A percentile compares a stretch with the other conserved stretches of the same genome.
Evolutionary conservation across 2,113 vertebrate genomes (phyloP).

Genomic region (Corydoras sp.): DNA sequence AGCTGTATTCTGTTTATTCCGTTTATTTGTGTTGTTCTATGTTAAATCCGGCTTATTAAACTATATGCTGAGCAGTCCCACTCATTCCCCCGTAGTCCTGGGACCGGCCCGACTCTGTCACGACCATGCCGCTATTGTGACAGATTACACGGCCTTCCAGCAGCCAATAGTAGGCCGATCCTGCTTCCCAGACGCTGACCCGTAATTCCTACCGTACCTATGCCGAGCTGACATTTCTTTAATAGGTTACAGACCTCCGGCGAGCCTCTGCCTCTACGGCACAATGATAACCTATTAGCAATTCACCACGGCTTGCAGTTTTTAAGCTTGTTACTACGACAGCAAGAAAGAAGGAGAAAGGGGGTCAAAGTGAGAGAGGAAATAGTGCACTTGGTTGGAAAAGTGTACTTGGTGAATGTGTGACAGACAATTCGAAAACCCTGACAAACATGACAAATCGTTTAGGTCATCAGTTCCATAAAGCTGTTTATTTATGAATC

Average conservation of each 20-base stretch:
- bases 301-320: conserved; percentile 69
- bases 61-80: neutral
- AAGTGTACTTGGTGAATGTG: neutral
- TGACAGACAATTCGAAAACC: too few species aligned
- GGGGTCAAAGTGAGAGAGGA: neutral
- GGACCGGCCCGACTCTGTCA: conserved; percentile 67
- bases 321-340: conserved; percentile 35
- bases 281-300: conserved; percentile 72
- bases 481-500: too few species aligned
- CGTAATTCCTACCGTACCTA: conserved; percentile 71
- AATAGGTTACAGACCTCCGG: conserved; percentile 67
- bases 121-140: conserved; percentile 66
- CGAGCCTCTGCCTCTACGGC: conserved; percentile 58
- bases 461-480: too few species aligned
- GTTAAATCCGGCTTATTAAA: neutral
- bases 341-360: conserved; percentile 1
- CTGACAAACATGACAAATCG: too few species aligned
- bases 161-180: conserved; percentile 62
- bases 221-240: conserved; percentile 70
- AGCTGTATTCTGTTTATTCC: too few species aligned
- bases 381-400: neutral
- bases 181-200: conserved; percentile 64
- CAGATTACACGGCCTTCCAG: conserved; percentile 64
- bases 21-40: too few species aligned
- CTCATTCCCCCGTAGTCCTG: conserved; percentile 43